Evolutionary conservation across 2,113 vertebrate species (phyloP).

Genomic region (Ancistrus triradiatus): DNA sequence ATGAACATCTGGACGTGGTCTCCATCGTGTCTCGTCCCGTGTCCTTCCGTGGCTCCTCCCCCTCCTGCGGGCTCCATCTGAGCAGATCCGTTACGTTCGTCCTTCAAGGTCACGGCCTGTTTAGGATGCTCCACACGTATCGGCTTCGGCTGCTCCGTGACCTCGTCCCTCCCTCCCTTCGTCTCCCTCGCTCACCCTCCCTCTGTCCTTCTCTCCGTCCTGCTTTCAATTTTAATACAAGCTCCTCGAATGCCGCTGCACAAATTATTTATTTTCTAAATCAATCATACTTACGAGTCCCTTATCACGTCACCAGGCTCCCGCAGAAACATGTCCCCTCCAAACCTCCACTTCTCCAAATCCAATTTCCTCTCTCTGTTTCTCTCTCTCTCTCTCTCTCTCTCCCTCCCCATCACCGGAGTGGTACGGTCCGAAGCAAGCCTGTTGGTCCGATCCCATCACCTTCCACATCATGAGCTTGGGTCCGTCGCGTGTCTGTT

Average conservation of each 20-base stretch:
- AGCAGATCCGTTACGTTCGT: conserved; percentile 22
- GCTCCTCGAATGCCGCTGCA: conserved; percentile 47
- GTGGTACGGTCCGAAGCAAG: too few relatives aligned
- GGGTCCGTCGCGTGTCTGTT: too few relatives aligned
- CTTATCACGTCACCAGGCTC: conserved; percentile 55
- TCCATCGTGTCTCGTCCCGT: too few relatives aligned
- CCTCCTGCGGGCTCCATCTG: too few relatives aligned
- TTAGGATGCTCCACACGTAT: conserved; percentile 51
- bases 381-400: too few relatives aligned
- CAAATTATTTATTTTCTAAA: conserved; percentile 61
- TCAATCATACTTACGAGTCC: conserved; percentile 57
- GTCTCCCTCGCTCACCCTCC: background rate
- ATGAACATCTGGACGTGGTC: too few relatives aligned
- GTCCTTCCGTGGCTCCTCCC: too few relatives aligned
- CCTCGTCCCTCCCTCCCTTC: conserved; percentile 18
- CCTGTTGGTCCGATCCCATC: too few relatives aligned
- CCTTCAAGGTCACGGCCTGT: conserved; percentile 48
- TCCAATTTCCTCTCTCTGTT: conserved; percentile 34
- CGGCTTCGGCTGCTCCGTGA: conserved; percentile 35
- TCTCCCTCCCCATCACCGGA: too few relatives aligned
- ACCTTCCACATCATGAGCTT: too few relatives aligned
- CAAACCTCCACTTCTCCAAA: conserved; percentile 16
- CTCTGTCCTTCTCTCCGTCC: conserved; percentile 25
- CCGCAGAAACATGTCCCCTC: too few relatives aligned
- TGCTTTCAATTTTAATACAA: conserved; percentile 51